A percentile compares a stretch with the other conserved stretches of the same genome.
phyloP scores from a whole-genome alignment of 2,113 vertebrate genomes.

The Macquaria australasica region DNA sequence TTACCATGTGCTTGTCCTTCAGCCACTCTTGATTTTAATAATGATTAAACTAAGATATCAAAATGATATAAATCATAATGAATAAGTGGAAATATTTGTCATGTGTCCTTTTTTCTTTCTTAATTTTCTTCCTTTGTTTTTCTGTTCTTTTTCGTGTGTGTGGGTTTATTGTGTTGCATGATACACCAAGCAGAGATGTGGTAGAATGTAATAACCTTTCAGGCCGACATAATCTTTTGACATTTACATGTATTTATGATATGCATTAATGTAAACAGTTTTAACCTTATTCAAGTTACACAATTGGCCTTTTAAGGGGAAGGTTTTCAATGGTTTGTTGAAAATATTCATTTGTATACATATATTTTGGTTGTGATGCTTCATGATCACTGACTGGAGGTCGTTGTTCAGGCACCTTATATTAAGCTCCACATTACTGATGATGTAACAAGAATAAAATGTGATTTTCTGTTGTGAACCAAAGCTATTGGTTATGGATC shows the following conservation, averaged over 20 bases:
- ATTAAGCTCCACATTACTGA: constrained; percentile 12
- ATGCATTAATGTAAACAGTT: background rate
- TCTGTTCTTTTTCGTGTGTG: background rate
- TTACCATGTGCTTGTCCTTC: background rate
- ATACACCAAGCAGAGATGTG: background rate
- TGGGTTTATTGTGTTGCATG: background rate
- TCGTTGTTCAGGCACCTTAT: constrained; percentile 18
- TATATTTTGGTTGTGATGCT: background rate
- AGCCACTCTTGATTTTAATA: background rate
- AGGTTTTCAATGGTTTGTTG: background rate
- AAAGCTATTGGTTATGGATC: constrained; percentile 6
- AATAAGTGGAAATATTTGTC: background rate
- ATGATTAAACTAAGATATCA: background rate
- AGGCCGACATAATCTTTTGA: background rate
- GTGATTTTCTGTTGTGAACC: constrained; percentile 14
- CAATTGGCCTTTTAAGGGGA: background rate
- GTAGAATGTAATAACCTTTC: background rate
- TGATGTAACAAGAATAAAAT: constrained; percentile 16
- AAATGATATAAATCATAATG: background rate
- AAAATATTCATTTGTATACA: background rate
- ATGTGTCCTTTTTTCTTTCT: background rate
- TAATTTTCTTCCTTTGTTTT: background rate
- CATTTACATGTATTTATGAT: background rate
- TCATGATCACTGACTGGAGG: background rate
- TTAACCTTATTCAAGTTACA: background rate